phyloP scores from a whole-genome alignment of 1,140 invertebrate genomes.

The Orchesella cincta region DNA sequence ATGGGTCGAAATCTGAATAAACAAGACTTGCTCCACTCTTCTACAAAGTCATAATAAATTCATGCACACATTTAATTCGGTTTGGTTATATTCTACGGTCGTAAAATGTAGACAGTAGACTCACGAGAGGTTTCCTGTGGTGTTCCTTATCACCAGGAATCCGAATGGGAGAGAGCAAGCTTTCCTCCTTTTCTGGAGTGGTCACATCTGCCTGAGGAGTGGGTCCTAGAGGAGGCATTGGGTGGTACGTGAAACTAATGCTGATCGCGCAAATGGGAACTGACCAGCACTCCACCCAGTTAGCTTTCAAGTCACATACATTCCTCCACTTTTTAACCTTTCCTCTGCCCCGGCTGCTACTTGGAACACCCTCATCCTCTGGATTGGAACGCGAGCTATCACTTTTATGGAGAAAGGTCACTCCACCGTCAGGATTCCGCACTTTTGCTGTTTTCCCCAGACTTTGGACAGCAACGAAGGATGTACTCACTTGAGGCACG shows the following conservation, averaged over 20 bases:
- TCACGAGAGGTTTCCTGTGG: conserved; percentile 61
- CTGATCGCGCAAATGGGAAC: conserved; percentile 89
- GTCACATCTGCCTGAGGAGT: conserved; percentile 86
- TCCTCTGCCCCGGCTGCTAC: conserved; percentile 47
- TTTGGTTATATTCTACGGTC: neutral
- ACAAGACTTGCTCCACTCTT: conserved; percentile 8
- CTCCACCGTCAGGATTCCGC: conserved; percentile 70
- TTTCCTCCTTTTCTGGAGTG: conserved; percentile 91
- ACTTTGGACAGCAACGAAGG: conserved; percentile 76
- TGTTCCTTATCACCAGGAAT: conserved; percentile 77
- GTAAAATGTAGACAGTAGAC: no score
- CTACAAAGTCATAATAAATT: conserved; percentile 11
- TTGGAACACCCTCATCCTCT: neutral
- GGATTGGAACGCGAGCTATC: neutral
- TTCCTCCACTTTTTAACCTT: conserved; percentile 80
- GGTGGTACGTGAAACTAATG: conserved; percentile 88
- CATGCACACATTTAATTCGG: neutral
- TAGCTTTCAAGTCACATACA: conserved; percentile 73
- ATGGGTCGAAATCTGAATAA: conserved; percentile 72
- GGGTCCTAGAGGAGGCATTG: conserved; percentile 80
- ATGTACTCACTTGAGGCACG: conserved; percentile 87
- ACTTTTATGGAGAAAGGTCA: conserved; percentile 55
- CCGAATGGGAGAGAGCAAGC: conserved; percentile 83
- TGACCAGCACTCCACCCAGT: conserved; percentile 95
- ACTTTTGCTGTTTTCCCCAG: conserved; percentile 87